Percentiles rank a stretch among this genome's conserved stretches.
These are phyloP conservation scores for Sinosuthora webbiana DNA, from an alignment of 2,113 vertebrate species.

Conservation along the genomic window DNA sequence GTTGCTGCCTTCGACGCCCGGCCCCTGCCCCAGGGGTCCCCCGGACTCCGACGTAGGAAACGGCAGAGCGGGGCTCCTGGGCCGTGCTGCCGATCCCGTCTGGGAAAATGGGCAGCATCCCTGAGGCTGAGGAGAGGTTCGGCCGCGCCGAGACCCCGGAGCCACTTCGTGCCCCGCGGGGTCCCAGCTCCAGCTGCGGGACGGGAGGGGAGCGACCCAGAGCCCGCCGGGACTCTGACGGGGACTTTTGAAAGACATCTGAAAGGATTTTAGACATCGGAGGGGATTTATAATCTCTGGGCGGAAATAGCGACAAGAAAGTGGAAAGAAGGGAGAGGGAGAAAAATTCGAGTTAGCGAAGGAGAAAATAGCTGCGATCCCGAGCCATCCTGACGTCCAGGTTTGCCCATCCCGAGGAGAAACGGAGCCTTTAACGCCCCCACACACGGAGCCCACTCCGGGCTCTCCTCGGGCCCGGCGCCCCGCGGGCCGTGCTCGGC, in stretches of 20 bases:
- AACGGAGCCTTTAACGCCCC: background rate
- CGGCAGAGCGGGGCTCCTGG: no score
- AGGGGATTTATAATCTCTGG: background rate
- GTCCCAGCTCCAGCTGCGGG: background rate
- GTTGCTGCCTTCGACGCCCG: background rate
- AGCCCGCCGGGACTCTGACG: background rate
- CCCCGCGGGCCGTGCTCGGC: background rate
- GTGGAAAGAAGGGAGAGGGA: background rate
- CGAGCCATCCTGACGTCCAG: rapidly evolving
- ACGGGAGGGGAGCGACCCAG: background rate
- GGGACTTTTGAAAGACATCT: background rate
- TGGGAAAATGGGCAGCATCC: background rate
- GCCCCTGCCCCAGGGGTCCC: rapidly evolving
- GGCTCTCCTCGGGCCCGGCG: background rate
- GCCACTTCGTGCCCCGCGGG: background rate
- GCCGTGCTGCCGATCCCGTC: background rate
- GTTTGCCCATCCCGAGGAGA: background rate
- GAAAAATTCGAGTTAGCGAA: background rate
- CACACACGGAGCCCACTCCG: rapidly evolving
- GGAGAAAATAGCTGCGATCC: background rate
- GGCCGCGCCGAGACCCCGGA: background rate
- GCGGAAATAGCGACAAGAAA: background rate
- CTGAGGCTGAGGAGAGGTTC: background rate
- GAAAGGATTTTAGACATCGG: background rate
- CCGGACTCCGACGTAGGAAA: background rate